Conservation (phyloP, 1,140 invertebrate species). For the Diachasma alloeum region DNA sequence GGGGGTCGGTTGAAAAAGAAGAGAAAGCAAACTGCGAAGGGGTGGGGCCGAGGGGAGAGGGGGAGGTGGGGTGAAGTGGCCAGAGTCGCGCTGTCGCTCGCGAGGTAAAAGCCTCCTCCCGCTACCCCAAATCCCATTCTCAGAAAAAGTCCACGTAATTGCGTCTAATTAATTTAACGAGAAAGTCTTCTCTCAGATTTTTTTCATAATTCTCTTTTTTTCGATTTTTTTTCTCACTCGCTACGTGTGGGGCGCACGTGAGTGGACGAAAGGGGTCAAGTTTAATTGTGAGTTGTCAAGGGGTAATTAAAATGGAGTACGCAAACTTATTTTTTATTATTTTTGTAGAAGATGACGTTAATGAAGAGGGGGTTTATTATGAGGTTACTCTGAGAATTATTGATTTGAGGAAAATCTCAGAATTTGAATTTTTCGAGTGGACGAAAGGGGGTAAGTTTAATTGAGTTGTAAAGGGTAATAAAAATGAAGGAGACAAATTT, state of each 20-base stretch:
- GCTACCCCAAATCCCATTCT: constrained; percentile 27
- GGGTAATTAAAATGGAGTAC: not conserved
- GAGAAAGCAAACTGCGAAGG: not conserved
- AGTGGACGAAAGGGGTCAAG: not conserved
- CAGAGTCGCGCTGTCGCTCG: constrained; percentile 14
- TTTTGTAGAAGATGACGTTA: no score
- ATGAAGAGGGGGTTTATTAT: no score
- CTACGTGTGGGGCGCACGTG: not conserved
- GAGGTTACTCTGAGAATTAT: no score
- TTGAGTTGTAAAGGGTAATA: no score
- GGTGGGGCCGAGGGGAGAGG: not conserved
- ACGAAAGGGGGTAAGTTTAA: no score
- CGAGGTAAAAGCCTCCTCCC: constrained; percentile 11
- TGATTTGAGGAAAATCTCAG: no score
- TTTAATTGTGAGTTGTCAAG: not conserved
- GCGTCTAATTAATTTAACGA: constrained; percentile 53
- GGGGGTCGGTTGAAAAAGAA: not conserved
- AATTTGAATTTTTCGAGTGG: no score
- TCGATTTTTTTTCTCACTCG: not conserved
- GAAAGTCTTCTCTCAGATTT: constrained; percentile 32
- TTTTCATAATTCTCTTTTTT: constrained; percentile 7
- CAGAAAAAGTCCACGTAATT: constrained; percentile 36
- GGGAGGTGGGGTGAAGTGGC: not conserved
- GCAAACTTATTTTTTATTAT: not conserved
- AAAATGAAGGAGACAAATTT: no score